A percentile compares a stretch with the other conserved stretches of the same genome.
Conservation (phyloP, 2,888 invertebrate species). For the Phengaris arion region DNA sequence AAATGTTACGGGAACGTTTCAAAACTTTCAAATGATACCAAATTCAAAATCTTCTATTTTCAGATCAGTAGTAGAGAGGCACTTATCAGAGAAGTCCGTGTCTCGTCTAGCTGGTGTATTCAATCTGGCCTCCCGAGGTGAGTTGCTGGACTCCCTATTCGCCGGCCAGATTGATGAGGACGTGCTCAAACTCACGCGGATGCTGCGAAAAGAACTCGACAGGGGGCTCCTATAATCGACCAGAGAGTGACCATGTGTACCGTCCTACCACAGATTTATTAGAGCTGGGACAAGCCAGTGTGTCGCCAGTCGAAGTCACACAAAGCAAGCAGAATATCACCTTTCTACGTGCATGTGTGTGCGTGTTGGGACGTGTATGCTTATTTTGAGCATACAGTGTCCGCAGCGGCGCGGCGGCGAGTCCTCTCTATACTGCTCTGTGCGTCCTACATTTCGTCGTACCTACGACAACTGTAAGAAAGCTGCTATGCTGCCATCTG, state of each 20-base stretch:
- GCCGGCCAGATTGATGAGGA: constrained; percentile 68
- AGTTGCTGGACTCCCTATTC: constrained; percentile 68
- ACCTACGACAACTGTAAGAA: not conserved
- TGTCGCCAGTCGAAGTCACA: not conserved
- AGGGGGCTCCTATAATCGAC: constrained; percentile 67
- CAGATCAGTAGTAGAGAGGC: constrained; percentile 86
- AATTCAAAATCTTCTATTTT: constrained; percentile 38
- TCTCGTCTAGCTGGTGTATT: constrained; percentile 89
- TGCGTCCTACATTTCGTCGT: constrained; percentile 4
- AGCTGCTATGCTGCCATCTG: constrained; percentile 1
- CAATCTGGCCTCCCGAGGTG: constrained; percentile 63
- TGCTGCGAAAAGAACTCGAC: constrained; percentile 73
- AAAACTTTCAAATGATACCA: not conserved
- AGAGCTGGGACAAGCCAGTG: not conserved
- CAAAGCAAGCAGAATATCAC: not conserved
- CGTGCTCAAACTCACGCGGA: constrained; percentile 65
- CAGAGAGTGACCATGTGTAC: constrained; percentile 48
- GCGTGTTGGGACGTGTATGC: not conserved
- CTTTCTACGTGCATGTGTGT: not conserved
- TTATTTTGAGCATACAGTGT: not conserved
- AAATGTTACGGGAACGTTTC: no score
- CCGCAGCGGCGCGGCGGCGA: not conserved
- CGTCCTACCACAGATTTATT: constrained; percentile 51
- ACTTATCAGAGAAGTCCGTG: constrained; percentile 91
- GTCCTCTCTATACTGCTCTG: not conserved